Evolutionary conservation across 2,797 vertebrate genomes (phyloP).

Genomic region (Choloepus didactylus): DNA sequence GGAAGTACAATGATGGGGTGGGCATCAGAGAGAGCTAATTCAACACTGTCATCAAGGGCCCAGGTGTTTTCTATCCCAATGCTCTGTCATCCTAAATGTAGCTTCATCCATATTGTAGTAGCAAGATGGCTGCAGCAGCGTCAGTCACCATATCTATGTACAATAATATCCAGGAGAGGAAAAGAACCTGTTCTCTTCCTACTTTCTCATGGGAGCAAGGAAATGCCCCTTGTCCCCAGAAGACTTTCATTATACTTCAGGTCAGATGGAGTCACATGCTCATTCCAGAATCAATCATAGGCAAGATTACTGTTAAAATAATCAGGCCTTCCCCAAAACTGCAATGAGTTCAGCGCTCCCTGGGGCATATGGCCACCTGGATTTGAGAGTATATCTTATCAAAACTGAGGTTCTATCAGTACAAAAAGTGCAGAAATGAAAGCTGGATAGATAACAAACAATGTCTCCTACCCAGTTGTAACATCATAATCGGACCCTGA

Average conservation of each 20-base stretch:
- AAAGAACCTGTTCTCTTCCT: not conserved
- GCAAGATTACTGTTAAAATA: constrained; percentile 30
- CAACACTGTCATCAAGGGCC: not conserved
- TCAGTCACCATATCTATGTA: not conserved
- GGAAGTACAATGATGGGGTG: not conserved
- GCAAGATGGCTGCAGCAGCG: not conserved
- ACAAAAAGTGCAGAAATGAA: constrained; percentile 32
- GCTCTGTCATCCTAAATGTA: not conserved
- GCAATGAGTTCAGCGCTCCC: not conserved
- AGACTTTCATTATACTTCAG: constrained; percentile 42
- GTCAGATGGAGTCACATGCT: not conserved
- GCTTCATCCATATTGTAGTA: not conserved
- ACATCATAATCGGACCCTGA: not conserved
- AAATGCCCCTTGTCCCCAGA: not conserved
- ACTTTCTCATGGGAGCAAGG: not conserved
- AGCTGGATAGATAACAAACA: not conserved
- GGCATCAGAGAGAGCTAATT: not conserved
- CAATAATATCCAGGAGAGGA: not conserved
- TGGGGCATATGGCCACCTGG: not conserved
- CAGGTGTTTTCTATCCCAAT: constrained; percentile 1
- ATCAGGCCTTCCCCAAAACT: not conserved
- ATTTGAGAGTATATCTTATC: not conserved
- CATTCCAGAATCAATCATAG: not conserved
- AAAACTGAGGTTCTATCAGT: not conserved
- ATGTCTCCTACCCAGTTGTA: not conserved